phyloP scores from a whole-genome alignment of 2,888 invertebrate genomes.

The Polietes domitor region DNA sequence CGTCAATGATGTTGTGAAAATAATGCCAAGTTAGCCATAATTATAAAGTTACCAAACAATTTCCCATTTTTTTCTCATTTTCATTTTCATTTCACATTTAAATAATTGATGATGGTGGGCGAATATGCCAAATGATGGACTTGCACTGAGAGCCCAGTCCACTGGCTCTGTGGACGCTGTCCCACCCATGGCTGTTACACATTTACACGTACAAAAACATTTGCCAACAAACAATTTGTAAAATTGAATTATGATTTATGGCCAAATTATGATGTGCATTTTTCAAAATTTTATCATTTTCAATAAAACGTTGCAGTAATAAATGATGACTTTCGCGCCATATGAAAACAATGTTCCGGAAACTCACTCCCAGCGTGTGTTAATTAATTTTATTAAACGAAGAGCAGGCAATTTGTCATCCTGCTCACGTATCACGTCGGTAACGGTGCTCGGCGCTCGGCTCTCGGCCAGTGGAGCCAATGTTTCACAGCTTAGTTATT shows the following conservation, averaged over 20 bases:
- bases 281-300: conserved; percentile 9
- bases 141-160: not conserved
- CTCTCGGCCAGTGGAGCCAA: too few relatives aligned
- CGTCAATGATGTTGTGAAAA: not conserved
- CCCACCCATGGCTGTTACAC: not conserved
- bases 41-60: conserved; percentile 38
- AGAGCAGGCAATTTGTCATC: not conserved
- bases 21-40: conserved; percentile 38
- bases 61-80: conserved; percentile 2
- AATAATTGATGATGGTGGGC: conserved; percentile 59
- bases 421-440: not conserved
- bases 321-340: not conserved
- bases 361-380: not conserved
- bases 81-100: conserved; percentile 58
- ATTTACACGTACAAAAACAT: conserved; percentile 29
- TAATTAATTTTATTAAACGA: conserved; percentile 8
- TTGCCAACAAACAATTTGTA: conserved; percentile 54
- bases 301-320: conserved; percentile 12
- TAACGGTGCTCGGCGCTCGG: too few relatives aligned
- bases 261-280: conserved; percentile 19
- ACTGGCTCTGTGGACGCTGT: not conserved
- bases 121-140: conserved; percentile 13
- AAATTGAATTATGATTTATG: conserved; percentile 62
- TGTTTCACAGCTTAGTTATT: too few relatives aligned
- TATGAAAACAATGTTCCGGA: not conserved